Evolutionary conservation across 2,797 vertebrate species (phyloP).

Genomic region (Adrianichthys oophorus): DNA sequence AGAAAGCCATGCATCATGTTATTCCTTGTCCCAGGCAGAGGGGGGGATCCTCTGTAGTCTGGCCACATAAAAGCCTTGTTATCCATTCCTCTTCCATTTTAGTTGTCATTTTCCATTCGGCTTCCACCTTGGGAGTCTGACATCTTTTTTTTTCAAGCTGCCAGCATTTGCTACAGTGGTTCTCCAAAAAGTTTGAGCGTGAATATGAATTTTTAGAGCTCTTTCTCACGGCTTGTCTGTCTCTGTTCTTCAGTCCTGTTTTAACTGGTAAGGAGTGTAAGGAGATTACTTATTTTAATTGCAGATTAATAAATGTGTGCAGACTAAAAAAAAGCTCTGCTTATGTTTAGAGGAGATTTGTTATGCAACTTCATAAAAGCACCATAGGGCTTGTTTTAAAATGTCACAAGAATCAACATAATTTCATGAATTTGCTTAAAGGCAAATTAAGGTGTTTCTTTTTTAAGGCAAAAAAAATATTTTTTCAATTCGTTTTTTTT

Average conservation of each 20-base stretch:
- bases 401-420: no score
- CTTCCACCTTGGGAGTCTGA: conserved; percentile 57
- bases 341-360: conserved; percentile 22
- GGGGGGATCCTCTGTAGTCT: conserved; percentile 35
- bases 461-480: no score
- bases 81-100: conserved; percentile 58
- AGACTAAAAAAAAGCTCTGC: conserved; percentile 21
- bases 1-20: conserved; percentile 35
- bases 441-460: no score
- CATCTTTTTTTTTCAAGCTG: conserved; percentile 47
- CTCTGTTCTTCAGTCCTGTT: not conserved
- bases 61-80: conserved; percentile 55
- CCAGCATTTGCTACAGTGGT: conserved; percentile 51
- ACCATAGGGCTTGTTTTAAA: no score
- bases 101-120: conserved; percentile 65
- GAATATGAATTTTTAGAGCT: conserved; percentile 48
- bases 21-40: conserved; percentile 43
- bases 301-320: conserved; percentile 20
- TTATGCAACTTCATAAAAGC: conserved; percentile 8
- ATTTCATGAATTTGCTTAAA: no score
- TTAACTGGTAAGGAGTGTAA: conserved; percentile 17
- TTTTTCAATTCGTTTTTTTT: no score
- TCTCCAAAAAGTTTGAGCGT: conserved; percentile 41
- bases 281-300: conserved; percentile 27
- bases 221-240: not conserved